These are phyloP conservation scores for Aquatica leii DNA, from an alignment of 2,888 invertebrate species.

Conservation along the genomic window DNA sequence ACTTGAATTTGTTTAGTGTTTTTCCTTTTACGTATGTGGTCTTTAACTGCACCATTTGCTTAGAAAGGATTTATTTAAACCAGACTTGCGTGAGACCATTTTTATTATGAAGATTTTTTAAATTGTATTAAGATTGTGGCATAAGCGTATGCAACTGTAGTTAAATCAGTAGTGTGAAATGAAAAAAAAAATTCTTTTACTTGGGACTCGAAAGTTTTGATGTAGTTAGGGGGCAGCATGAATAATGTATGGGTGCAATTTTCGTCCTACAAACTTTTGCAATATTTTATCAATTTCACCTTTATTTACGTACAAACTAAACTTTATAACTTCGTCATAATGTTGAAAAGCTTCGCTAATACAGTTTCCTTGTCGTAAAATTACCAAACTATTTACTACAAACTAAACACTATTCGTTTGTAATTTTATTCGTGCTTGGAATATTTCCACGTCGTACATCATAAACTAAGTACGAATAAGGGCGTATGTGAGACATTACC, in stretches of 20 bases:
- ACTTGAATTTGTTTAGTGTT: too few species aligned
- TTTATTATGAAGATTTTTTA: too few species aligned
- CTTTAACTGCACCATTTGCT: too few species aligned
- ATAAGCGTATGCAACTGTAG: too few species aligned
- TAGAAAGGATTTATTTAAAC: too few species aligned
- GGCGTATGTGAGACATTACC: background rate
- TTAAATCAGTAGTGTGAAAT: too few species aligned
- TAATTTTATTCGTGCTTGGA: conserved; percentile 20
- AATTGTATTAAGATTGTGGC: too few species aligned
- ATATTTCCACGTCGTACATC: conserved; percentile 16
- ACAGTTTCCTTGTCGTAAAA: conserved; percentile 23
- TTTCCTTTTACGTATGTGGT: too few species aligned
- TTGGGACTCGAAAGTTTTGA: conserved; percentile 53
- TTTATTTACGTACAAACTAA: conserved; percentile 64
- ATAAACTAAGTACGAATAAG: conserved; percentile 9
- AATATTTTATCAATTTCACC: conserved; percentile 65
- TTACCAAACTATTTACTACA: conserved; percentile 9
- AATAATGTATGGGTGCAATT: conserved; percentile 64
- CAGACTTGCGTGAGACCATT: too few species aligned
- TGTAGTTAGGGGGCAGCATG: conserved; percentile 61
- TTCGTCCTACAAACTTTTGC: conserved; percentile 63
- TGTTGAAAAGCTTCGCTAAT: conserved; percentile 29
- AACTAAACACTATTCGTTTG: conserved; percentile 19
- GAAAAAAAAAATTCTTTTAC: too few species aligned
- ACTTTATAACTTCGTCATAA: conserved; percentile 62